A percentile compares a stretch with the other conserved stretches of the same genome.
These are phyloP conservation scores for Erinaceus europaeus DNA, from an alignment of 2,113 vertebrate genomes.

Conservation along the genomic window DNA sequence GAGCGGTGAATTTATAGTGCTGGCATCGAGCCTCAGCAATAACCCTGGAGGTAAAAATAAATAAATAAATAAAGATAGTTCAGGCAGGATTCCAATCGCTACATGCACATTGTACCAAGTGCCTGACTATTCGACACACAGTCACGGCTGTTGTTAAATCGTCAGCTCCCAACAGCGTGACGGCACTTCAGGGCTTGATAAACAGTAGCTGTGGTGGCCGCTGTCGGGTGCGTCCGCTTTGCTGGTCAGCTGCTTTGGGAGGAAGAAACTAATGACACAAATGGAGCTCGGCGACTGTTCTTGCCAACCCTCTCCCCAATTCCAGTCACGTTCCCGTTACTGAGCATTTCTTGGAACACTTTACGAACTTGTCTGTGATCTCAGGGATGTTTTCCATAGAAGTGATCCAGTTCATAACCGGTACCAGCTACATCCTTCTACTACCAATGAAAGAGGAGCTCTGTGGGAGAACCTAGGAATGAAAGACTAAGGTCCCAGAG, in stretches of 20 bases:
- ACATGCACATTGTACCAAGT: background rate
- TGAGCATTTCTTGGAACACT: constrained; percentile 44
- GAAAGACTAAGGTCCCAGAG: background rate
- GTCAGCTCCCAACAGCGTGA: background rate
- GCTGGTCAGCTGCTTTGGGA: background rate
- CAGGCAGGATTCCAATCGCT: background rate
- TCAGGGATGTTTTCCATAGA: constrained; percentile 32
- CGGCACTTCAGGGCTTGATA: background rate
- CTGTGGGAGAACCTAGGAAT: background rate
- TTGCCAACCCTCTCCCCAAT: constrained; percentile 7
- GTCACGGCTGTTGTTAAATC: background rate
- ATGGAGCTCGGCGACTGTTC: background rate
- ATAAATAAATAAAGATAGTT: background rate
- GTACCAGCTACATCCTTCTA: background rate
- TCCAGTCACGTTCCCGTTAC: constrained; percentile 40
- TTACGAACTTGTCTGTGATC: constrained; percentile 36
- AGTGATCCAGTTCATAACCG: background rate
- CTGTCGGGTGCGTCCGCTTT: background rate
- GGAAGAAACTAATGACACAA: background rate
- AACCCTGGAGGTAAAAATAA: too few relatives aligned
- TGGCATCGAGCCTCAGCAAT: too few relatives aligned
- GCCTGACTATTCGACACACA: background rate
- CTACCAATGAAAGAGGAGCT: background rate
- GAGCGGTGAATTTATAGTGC: too few relatives aligned
- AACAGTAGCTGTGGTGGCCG: background rate